Base-by-base conservation (phyloP, 2,113 vertebrate species). In the Irena cyanogastra region DNA sequence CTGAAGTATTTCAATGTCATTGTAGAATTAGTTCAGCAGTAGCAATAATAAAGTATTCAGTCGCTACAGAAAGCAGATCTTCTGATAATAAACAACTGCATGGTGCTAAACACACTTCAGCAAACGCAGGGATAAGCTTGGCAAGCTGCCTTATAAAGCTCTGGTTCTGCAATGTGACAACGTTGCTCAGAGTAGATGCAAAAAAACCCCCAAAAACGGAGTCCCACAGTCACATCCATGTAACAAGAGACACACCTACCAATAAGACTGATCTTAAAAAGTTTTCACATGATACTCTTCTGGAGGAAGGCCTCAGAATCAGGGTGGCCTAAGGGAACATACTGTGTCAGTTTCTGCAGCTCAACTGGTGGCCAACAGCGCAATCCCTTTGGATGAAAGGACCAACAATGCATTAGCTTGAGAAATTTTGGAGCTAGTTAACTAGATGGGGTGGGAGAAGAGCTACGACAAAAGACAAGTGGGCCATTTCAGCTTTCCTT, bases 21-120 rank as follows among this genome's bases (percentile, higher is more conserved):
- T 50, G n/a, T 26, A 92, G 41, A 89, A 77, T 63, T 54, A 83
- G 41, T 44, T 83, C 71, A 66, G 83, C 83, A 77, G 71, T 16
- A 92, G 88, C 76, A 87, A 19, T 72, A 91, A 52, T 37, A 37
- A 88, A 89, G 23, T 50, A 77, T 49, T 80, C n/a, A 75, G 63
- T 45, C 42, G 39, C 68, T 93, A 93, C 79, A 83, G 52, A 77
- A 93, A 92, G 82, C 95, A 89, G 91, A 66, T 72, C 74, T 26
- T 78, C 75, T 39, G 42, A 54, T 27, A 44, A 72, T 35, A 70
- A 93, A 63, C 45, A 61, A 24, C 2, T 0, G 1, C 4, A 6
- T 37, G 27, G 53, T 44, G 66, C 53, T 74, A 54, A 66, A 81
- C 17, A 28, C 0, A 10, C 47, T 59, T 63, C 27, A 64, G 85